phyloP scores from a whole-genome alignment of 2,888 invertebrate species.

The Drosophila leonis region DNA sequence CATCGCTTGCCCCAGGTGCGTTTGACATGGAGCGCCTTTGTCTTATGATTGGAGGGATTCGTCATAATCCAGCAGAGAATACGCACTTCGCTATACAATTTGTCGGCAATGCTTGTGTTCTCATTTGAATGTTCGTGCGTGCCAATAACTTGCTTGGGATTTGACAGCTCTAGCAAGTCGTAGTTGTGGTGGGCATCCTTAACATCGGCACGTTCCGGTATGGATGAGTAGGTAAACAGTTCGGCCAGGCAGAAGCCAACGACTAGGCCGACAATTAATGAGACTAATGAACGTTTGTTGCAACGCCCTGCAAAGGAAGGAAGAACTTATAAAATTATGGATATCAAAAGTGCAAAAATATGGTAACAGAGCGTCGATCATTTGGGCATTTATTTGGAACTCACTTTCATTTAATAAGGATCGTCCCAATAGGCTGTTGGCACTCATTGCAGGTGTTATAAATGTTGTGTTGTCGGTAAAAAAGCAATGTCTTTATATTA shows the following conservation, averaged over 20 bases:
- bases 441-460: slow-evolving; percentile 64
- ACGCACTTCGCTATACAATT: slow-evolving; percentile 15
- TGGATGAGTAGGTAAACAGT: slow-evolving; percentile 81
- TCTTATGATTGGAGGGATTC: slow-evolving; percentile 4
- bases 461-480: neutral
- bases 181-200: slow-evolving; percentile 85
- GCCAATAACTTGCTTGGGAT: slow-evolving; percentile 85
- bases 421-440: slow-evolving; percentile 72
- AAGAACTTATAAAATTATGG: no score
- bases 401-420: slow-evolving; percentile 73
- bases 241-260: slow-evolving; percentile 85
- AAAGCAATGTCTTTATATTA: neutral
- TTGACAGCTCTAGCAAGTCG: slow-evolving; percentile 84
- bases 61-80: slow-evolving; percentile 29
- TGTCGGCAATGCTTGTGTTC: neutral
- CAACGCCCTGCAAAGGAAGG: slow-evolving; percentile 84
- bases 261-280: slow-evolving; percentile 83
- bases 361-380: neutral
- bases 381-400: neutral
- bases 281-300: slow-evolving; percentile 83
- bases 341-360: neutral
- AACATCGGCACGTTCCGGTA: slow-evolving; percentile 72
- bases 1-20: slow-evolving; percentile 33
- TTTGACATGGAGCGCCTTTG: slow-evolving; percentile 9
- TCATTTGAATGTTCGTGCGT: slow-evolving; percentile 19